Base-by-base conservation (phyloP, 2,797 vertebrate species). In the Lithobates sylvaticus region DNA sequence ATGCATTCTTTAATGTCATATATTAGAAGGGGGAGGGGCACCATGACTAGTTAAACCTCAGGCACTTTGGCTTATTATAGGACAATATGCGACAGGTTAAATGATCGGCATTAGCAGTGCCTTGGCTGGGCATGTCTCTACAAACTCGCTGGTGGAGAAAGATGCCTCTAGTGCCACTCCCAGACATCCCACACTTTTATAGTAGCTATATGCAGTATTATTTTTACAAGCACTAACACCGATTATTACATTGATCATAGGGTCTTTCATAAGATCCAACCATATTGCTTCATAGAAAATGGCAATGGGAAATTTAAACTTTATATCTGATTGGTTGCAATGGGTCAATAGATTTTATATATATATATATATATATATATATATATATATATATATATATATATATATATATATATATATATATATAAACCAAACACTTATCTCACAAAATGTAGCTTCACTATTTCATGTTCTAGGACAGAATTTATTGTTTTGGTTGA, bases 141-240 rank as follows among this genome's bases (percentile, higher is more conserved):
- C 78, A 64, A 61, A 76, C 58, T 18, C 32, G 64, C 47, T 81
- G 15, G 44, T 70, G 72, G 67, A 12, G 44, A 36, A 6, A 75
- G 44, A 81, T 80, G 71, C 69, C 61, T 86, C 13, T 36, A 32
- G 50, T 71, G 73, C 79, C 72, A 86, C 84, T 76, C 84, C 85
- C 85, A 82, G 27, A 65, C 65, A 82, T 39, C 78, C 73, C 73
- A 71, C 73, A 58, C 73, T 67, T 76, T 54, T 21, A 70, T 27
- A 44, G 26, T 69, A 65, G 12, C 78, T 61, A 18, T 26, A 26
- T 15, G 81, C 32, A 61, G 47, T 26, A 72, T 72, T 23, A 27
- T 69, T 34, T 34, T 71, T 34, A 71, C 42, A 47, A 67, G 76
- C 10, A 69, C 26, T 50, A 58, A 18, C 18, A 61, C 39, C 39